Evolutionary conservation across 2,797 vertebrate species (phyloP).

Genomic region (Dallia pectoralis): DNA sequence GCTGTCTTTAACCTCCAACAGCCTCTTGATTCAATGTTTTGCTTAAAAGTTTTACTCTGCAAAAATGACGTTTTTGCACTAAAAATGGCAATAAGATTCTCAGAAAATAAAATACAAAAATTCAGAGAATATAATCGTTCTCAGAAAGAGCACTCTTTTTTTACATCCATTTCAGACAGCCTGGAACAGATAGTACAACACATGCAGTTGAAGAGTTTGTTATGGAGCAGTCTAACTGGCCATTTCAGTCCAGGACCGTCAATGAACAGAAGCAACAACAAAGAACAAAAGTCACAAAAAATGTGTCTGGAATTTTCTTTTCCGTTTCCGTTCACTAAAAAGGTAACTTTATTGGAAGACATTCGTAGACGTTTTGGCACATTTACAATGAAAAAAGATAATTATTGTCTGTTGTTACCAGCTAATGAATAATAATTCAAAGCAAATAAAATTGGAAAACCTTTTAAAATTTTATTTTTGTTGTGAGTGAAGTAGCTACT

Average conservation of each 20-base stretch:
- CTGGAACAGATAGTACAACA: not conserved
- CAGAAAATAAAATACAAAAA: not conserved
- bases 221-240: not conserved
- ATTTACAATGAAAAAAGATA: not conserved
- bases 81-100: not conserved
- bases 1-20: not conserved
- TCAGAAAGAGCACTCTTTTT: not conserved
- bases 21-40: not conserved
- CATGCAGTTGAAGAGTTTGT: not conserved
- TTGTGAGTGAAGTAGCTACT: slow-evolving; percentile 81
- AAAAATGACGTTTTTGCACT: too few relatives aligned
- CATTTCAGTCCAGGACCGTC: not conserved
- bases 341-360: not conserved
- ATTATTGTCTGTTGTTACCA: not conserved
- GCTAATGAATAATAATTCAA: not conserved
- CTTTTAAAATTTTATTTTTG: slow-evolving; percentile 76
- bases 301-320: not conserved
- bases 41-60: too few relatives aligned
- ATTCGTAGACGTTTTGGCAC: not conserved
- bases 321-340: not conserved
- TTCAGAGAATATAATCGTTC: not conserved
- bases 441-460: slow-evolving; percentile 49
- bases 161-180: not conserved
- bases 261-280: not conserved
- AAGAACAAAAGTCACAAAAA: not conserved